Base-by-base conservation (phyloP, 2,797 vertebrate genomes). In the Coluber constrictor region DNA sequence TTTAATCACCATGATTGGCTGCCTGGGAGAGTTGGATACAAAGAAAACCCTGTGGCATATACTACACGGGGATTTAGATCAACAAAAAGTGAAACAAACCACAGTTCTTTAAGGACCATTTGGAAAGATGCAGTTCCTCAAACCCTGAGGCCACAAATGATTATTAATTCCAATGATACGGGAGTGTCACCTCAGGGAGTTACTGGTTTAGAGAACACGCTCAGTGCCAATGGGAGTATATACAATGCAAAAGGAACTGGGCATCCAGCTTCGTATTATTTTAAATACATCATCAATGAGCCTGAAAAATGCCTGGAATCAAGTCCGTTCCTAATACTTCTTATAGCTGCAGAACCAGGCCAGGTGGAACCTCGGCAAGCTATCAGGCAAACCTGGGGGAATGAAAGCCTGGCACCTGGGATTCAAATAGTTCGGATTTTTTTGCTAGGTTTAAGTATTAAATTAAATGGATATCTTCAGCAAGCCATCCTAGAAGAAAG, bases 381-480 rank as follows among this genome's bases (percentile, higher is more conserved):
- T 29, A 99, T 99, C 59, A 98, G 99, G 55, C 98, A 99, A 96
- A 99, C 99, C 0, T 99, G 99, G 99, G 99, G 98, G 8, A 99
- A 99, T 0, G 98, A 99, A 95, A 99, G 98, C 60, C 94, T 98
- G 37, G 98, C 97, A 7, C 97, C 98, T 0, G 98, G 97, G 59
- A 95, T 98, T 88, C 98, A 98, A 86, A 96, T 99, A 0, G 94
- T 98, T 74, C 97, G 99, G 0, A 97, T 99, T 18, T 99, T 99
- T 97, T 95, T 99, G 95, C 95, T 99, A 90, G 99, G 99, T 23
- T 95, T 98, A 94, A 98, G 96, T 54, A 96, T 97, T 15, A 98
- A 97, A 91, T 93, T 96, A 1, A 98, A 98, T 15, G 96, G 98
- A 43, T 96, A 98, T 90, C 97, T 98, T 92, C 99, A 99, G 95